Evolutionary conservation across 1,140 invertebrate species (phyloP).

Genomic region (Calephelis nemesis): DNA sequence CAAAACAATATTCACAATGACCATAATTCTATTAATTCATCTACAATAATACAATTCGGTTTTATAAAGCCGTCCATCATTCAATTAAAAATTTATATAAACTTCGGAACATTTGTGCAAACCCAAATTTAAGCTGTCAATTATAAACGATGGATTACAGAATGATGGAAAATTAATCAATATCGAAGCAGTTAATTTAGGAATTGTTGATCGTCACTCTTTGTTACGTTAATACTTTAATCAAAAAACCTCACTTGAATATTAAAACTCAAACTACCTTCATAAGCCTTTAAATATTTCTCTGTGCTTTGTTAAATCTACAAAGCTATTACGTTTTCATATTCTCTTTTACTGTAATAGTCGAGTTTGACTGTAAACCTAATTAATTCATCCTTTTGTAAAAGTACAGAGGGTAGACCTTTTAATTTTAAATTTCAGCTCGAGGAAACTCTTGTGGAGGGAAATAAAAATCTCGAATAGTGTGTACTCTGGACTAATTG

Average conservation of each 20-base stretch:
- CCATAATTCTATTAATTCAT: constrained; percentile 1
- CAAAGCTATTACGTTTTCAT: constrained; percentile 26
- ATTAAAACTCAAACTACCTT: constrained; percentile 28
- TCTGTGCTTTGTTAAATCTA: constrained; percentile 1
- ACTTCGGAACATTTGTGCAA: constrained; percentile 3
- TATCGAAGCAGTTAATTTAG: constrained; percentile 6
- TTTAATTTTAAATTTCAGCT: constrained; percentile 37
- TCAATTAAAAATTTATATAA: constrained; percentile 4
- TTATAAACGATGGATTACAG: constrained; percentile 7
- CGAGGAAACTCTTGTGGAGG: constrained; percentile 29
- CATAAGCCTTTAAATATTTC: constrained; percentile 31
- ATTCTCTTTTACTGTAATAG: constrained; percentile 35
- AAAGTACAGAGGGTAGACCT: constrained; percentile 34
- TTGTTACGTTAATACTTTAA: constrained; percentile 1
- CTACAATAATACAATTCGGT: background rate
- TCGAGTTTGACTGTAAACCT: constrained; percentile 42
- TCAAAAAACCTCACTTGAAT: background rate
- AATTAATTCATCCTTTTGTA: constrained; percentile 44
- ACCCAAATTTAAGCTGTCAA: constrained; percentile 14
- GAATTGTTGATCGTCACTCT: background rate
- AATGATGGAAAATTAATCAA: background rate
- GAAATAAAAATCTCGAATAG: constrained; percentile 36
- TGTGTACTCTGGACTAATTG: constrained; percentile 43
- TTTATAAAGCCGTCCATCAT: constrained; percentile 10
- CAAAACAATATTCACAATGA: constrained; percentile 1